Evolutionary conservation across 2,797 vertebrate species (phyloP).

Genomic region (Odontamblyopus lacepedii): DNA sequence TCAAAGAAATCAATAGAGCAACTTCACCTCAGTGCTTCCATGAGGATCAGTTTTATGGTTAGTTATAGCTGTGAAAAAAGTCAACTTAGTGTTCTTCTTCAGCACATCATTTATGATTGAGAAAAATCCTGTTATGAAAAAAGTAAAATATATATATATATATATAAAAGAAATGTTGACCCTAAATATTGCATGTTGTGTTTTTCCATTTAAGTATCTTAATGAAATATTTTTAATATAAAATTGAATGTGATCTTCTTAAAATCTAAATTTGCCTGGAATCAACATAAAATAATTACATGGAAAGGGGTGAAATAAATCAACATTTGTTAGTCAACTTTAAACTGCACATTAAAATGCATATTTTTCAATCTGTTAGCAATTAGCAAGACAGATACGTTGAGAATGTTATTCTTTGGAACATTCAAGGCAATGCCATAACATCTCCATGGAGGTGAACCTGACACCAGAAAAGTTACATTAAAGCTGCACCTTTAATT

Average conservation of each 20-base stretch:
- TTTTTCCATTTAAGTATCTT: too few species aligned
- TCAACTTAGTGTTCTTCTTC: neutral
- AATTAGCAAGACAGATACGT: too few species aligned
- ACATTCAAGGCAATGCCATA: too few species aligned
- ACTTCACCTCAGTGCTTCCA: slow-evolving; percentile 13
- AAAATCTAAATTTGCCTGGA: neutral
- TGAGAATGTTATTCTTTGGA: too few species aligned
- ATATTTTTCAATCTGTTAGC: too few species aligned
- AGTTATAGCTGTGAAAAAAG: slow-evolving; percentile 16
- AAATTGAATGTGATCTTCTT: neutral
- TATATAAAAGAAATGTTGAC: neutral
- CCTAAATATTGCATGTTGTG: neutral
- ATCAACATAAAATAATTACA: neutral
- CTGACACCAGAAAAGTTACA: too few species aligned
- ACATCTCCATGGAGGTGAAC: too few species aligned
- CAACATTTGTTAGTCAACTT: too few species aligned
- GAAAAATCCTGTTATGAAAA: neutral
- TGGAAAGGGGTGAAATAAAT: too few species aligned
- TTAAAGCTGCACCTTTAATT: too few species aligned
- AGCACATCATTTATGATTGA: neutral
- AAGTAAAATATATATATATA: neutral
- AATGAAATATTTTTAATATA: too few species aligned
- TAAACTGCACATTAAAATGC: too few species aligned
- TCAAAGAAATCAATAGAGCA: neutral
- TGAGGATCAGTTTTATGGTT: slow-evolving; percentile 10